Evolutionary conservation across 2,797 vertebrate genomes (phyloP), one percentile per base, ranked within the genome.

Genomic region (Cossypha caffra): DNA sequence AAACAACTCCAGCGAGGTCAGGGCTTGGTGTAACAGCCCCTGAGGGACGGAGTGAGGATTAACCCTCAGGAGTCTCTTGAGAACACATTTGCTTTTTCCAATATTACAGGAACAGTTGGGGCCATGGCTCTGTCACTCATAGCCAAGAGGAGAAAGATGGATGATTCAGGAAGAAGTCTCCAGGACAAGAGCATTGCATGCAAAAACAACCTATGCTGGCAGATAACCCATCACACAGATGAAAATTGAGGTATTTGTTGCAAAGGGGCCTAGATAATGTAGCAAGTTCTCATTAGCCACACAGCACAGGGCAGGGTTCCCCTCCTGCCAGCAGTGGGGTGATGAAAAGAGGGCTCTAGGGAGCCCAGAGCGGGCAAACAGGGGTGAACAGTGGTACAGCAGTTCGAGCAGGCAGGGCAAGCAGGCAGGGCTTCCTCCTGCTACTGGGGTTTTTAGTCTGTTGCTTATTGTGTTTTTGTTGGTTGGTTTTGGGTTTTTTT

Each of bases 261-360:
- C 71, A 85, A 92, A 95, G 1, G 7, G 71, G 67, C 67, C 69
- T 80, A 82, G 86, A 61, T 92, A 85, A 92, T 43, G n/a, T 29
- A 45, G 20, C 9, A 24, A 43, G 20, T 8, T 43, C 48, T 37
- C 3, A 0, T 37, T 24, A 43, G 20, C 26, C n/a, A 35, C 0
- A 3, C 11, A 15, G 47, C 6, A 1, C 47, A 62, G 58, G 73
- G 47, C 0, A 2, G 5, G 10, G 19, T 38, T 62, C 21, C 28
- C 47, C 37, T 40, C 24, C 0, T 3, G 43, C 6, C 1, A 16
- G 35, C 5, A 2, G 17, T 1, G 0, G 2, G 11, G 15, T 14
- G 37, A 51, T 10, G 23, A 26, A 28, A 51, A 33, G 24, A 51
- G 24, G 19, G 38, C 47, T 24, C 74, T 12, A 4, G 52, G 52